Base-by-base conservation (phyloP, 2,888 invertebrate species). In the Dryomyza anilis region DNA sequence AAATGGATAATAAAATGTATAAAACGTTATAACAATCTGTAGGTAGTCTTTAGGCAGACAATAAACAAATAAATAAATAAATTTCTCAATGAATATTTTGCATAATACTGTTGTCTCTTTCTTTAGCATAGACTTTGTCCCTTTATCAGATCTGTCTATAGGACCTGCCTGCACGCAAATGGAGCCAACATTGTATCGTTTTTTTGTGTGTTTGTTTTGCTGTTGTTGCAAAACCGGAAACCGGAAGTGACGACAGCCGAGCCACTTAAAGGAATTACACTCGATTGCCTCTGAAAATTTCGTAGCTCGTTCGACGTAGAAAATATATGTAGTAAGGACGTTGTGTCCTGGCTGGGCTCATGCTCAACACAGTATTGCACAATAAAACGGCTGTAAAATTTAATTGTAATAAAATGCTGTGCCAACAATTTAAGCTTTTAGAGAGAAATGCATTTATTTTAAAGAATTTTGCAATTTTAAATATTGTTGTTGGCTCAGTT, bases 181-280 rank as follows among this genome's bases (percentile, higher is more conserved):
- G n/a, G n/a, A n/a, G n/a, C n/a, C n/a, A n/a, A n/a, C n/a, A n/a
- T n/a, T n/a, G n/a, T n/a, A n/a, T n/a, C n/a, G n/a, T n/a, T n/a
- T n/a, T n/a, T n/a, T n/a, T n/a, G n/a, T 43, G 39, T 39, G 5
- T 25, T 25, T 50, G 19, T 27, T 50, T 25, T 16, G 2, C 14
- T 12, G 12, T 10, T 25, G 21, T 0, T 50, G 27, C 5, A 12
- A 25, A 50, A 21, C 61, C 52, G 61, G 61, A 61, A 61, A 61
- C 50, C 61, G 61, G 61, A 61, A 52, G 61, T 61, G 61, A 52
- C 52, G 61, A 61, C 61, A 61, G 30, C 48, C 52, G 52, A 52
- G 60, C 27, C 52, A 59, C 58, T 61, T 52, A 52, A 39, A 52
- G 52, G 61, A 61, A 61, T 52, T 61, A 39, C 52, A 36, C 27